Conservation (phyloP, 1,140 invertebrate species). For the Rhizoglyphus robini region DNA sequence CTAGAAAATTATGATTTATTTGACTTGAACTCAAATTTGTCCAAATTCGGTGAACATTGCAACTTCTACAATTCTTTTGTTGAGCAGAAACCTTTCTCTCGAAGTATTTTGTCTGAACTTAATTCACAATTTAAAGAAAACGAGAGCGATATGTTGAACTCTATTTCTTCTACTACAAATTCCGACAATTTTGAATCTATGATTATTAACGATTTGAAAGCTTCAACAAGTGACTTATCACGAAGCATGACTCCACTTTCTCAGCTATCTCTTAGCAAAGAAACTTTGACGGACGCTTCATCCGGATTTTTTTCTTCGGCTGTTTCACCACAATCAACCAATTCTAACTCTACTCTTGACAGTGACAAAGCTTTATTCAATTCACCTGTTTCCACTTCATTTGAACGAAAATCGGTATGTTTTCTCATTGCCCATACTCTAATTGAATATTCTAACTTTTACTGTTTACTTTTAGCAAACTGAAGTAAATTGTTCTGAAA, state of each 20-base stretch:
- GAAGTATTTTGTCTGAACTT: too few relatives aligned
- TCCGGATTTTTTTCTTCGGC: background rate
- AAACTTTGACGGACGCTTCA: background rate
- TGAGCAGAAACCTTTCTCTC: too few relatives aligned
- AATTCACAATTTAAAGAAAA: too few relatives aligned
- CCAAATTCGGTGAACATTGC: too few relatives aligned
- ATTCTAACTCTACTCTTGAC: background rate
- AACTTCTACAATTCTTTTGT: too few relatives aligned
- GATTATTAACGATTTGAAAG: background rate
- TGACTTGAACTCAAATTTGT: background rate
- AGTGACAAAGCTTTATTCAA: background rate
- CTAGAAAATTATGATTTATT: background rate
- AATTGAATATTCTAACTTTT: background rate
- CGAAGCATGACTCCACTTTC: background rate
- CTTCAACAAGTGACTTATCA: background rate
- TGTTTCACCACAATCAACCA: background rate
- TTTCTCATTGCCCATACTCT: background rate
- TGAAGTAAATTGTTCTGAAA: background rate
- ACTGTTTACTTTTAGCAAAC: background rate
- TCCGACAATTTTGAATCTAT: background rate
- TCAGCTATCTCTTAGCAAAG: conserved; percentile 1
- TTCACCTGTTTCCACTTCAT: background rate
- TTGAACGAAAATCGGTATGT: background rate
- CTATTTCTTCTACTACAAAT: background rate
- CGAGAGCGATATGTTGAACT: too few relatives aligned